Conservation (phyloP, 1,140 invertebrate species). For the Cepaea nemoralis region DNA sequence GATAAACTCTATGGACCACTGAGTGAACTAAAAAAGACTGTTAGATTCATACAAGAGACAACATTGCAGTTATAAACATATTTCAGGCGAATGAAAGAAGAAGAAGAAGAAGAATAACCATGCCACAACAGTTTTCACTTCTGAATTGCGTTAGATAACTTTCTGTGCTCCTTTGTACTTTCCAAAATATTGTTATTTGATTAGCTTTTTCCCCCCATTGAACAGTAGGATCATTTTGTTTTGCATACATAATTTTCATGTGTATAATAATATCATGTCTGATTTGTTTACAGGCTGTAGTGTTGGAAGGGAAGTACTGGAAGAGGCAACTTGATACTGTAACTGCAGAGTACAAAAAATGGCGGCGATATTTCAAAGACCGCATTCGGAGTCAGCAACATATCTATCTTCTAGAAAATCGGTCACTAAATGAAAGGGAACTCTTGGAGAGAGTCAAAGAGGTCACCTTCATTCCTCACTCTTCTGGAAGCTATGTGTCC, state of each 20-base stretch:
- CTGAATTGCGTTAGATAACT: no score
- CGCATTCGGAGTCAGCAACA: slow-evolving; percentile 40
- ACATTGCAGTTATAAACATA: no score
- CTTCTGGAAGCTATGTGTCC: slow-evolving; percentile 47
- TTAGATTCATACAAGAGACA: no score
- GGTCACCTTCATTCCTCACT: slow-evolving; percentile 44
- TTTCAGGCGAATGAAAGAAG: no score
- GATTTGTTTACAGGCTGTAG: slow-evolving; percentile 81
- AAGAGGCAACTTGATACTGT: slow-evolving; percentile 95
- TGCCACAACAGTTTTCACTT: no score
- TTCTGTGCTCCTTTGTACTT: no score
- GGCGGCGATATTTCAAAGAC: slow-evolving; percentile 91
- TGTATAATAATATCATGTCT: background rate
- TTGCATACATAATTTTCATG: background rate
- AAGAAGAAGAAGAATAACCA: no score
- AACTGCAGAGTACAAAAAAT: slow-evolving; percentile 99
- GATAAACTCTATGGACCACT: no score
- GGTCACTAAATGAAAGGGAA: slow-evolving; percentile 37
- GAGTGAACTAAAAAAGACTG: no score
- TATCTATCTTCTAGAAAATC: slow-evolving; percentile 19
- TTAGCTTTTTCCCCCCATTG: no score
- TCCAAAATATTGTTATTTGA: no score
- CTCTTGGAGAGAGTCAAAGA: slow-evolving; percentile 54
- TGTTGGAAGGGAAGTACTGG: slow-evolving; percentile 99
- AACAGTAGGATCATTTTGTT: no score